Conservation (phyloP, 2,888 invertebrate species). For the Ichneumoninae sp. region DNA sequence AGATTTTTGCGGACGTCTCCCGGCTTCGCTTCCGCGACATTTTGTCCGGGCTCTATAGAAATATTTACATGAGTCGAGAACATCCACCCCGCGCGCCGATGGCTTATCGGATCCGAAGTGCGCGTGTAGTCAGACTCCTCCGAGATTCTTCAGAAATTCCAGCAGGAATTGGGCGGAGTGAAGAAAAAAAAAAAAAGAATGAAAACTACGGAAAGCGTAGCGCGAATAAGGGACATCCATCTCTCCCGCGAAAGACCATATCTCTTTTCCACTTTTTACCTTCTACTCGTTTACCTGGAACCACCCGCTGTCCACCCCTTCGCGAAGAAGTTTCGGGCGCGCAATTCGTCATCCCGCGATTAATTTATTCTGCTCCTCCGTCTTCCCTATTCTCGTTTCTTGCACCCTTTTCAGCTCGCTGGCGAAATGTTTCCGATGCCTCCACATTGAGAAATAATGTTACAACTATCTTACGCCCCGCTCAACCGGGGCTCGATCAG, state of each 20-base stretch:
- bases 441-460: not conserved
- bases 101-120: constrained; percentile 26
- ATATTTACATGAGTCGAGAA: constrained; percentile 32
- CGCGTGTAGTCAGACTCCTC: not conserved
- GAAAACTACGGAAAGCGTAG: constrained; percentile 25
- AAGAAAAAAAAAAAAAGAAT: constrained; percentile 25
- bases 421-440: not conserved
- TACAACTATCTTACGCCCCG: not conserved
- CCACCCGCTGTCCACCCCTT: constrained; percentile 12
- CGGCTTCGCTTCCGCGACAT: constrained; percentile 29
- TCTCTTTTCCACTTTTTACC: constrained; percentile 71
- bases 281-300: constrained; percentile 32
- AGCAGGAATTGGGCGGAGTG: constrained; percentile 45
- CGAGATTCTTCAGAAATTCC: constrained; percentile 45
- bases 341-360: constrained; percentile 81
- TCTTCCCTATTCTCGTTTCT: constrained; percentile 33
- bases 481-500: no score
- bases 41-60: constrained; percentile 8
- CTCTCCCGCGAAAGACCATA: constrained; percentile 76
- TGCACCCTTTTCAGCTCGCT: not conserved
- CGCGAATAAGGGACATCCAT: constrained; percentile 77
- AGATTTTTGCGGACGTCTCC: constrained; percentile 38
- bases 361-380: constrained; percentile 77
- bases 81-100: not conserved
- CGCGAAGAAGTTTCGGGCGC: constrained; percentile 46